A percentile compares a stretch with the other conserved stretches of the same genome.
These are phyloP conservation scores for Dendroctonus ponderosae DNA, from an alignment of 1,140 invertebrate genomes.

Conservation along the genomic window DNA sequence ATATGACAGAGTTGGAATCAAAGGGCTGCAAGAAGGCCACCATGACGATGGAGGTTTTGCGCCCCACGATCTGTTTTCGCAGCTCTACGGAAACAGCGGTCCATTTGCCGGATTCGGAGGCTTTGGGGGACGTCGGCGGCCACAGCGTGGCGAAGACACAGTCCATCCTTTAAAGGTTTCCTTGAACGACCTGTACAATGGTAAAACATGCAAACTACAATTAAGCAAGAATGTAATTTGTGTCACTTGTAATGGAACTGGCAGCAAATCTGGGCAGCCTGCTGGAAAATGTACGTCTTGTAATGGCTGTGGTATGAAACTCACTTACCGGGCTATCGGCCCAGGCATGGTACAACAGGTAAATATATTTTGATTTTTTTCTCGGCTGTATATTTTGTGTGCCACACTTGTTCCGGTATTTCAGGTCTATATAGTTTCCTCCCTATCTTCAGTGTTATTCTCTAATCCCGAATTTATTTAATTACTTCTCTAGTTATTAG, in stretches of 20 bases:
- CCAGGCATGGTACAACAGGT: slow-evolving; percentile 84
- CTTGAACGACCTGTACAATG: slow-evolving; percentile 90
- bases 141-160: slow-evolving; percentile 66
- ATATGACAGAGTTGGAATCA: slow-evolving; percentile 76
- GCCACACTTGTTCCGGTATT: too few species aligned
- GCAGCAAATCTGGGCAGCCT: slow-evolving; percentile 73
- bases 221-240: slow-evolving; percentile 87
- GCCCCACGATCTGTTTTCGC: slow-evolving; percentile 64
- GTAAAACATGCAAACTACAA: slow-evolving; percentile 78
- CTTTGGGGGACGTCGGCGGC: slow-evolving; percentile 48
- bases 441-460: too few species aligned
- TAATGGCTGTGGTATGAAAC: slow-evolving; percentile 74
- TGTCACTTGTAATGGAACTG: slow-evolving; percentile 76
- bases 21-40: slow-evolving; percentile 70
- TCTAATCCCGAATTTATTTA: too few species aligned
- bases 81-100: slow-evolving; percentile 61
- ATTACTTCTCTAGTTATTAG: too few species aligned
- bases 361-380: not conserved
- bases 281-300: slow-evolving; percentile 72
- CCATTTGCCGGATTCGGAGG: slow-evolving; percentile 54
- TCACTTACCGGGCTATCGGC: slow-evolving; percentile 66
- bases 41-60: slow-evolving; percentile 60
- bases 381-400: too few species aligned
- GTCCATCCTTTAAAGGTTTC: slow-evolving; percentile 74
- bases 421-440: too few species aligned